phyloP scores from a whole-genome alignment of 1,140 invertebrate genomes.

The Brachionus plicatilis region DNA sequence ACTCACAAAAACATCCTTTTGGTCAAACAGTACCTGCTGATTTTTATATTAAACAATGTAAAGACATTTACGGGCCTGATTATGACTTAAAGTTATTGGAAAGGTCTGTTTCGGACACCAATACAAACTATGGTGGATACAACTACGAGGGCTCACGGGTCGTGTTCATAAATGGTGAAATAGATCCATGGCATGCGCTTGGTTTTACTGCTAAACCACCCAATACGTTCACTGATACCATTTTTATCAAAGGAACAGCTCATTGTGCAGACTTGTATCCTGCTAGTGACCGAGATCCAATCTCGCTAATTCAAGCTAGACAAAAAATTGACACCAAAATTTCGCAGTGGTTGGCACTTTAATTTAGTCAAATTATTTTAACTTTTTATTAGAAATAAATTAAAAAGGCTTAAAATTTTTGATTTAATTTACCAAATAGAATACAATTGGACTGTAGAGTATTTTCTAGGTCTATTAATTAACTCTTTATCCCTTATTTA shows the following conservation, averaged over 20 bases:
- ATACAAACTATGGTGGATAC: conserved; percentile 72
- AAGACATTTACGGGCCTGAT: conserved; percentile 68
- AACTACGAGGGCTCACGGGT: conserved; percentile 68
- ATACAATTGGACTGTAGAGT: too few species aligned
- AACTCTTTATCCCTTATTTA: too few species aligned
- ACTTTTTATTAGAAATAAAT: background rate
- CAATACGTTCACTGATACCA: conserved; percentile 50
- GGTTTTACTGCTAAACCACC: conserved; percentile 54
- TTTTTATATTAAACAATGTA: conserved; percentile 75
- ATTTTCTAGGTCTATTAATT: too few species aligned
- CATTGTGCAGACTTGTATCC: conserved; percentile 69
- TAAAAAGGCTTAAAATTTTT: background rate
- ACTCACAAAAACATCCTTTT: conserved; percentile 66
- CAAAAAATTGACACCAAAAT: conserved; percentile 59
- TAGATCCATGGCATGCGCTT: conserved; percentile 87
- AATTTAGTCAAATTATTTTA: background rate
- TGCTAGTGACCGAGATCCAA: conserved; percentile 57
- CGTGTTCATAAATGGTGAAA: conserved; percentile 78
- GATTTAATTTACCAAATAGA: too few species aligned
- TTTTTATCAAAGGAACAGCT: conserved; percentile 60
- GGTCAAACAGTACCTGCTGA: conserved; percentile 67
- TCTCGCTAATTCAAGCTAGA: conserved; percentile 62
- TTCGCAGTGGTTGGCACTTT: conserved; percentile 57
- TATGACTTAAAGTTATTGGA: conserved; percentile 62
- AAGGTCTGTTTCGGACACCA: conserved; percentile 65